phyloP scores from a whole-genome alignment of 2,113 vertebrate genomes.

The Bubo scandiacus region DNA sequence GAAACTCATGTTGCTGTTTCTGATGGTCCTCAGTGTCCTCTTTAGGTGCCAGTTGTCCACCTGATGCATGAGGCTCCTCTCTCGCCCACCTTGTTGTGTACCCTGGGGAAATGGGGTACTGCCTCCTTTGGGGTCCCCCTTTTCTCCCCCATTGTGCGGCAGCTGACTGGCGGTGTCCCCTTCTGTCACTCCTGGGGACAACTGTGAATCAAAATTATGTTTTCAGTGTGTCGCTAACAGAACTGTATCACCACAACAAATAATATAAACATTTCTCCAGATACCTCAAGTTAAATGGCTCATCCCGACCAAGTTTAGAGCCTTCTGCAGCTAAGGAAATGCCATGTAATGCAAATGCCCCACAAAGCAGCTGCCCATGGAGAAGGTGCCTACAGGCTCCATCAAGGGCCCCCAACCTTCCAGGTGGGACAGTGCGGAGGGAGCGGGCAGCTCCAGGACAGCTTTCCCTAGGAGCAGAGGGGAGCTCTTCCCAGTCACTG shows the following conservation, averaged over 20 bases:
- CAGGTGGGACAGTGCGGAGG: rapidly evolving
- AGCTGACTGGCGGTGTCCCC: background rate
- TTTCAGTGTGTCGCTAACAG: background rate
- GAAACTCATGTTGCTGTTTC: background rate
- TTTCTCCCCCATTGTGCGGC: rapidly evolving
- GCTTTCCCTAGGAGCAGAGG: background rate
- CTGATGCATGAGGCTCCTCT: background rate
- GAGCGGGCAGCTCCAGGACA: background rate
- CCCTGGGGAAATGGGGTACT: background rate
- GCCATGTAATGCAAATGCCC: background rate
- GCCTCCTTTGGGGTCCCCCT: background rate
- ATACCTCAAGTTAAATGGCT: background rate
- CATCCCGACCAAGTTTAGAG: background rate
- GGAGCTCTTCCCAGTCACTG: rapidly evolving
- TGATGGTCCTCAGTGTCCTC: background rate
- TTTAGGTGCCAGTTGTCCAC: background rate
- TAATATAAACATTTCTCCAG: background rate
- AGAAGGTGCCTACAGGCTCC: background rate
- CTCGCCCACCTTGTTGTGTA: rapidly evolving
- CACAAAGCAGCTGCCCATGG: background rate
- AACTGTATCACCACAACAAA: background rate
- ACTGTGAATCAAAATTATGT: background rate
- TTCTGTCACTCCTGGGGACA: background rate
- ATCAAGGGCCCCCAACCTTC: rapidly evolving
- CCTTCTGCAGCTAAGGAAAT: background rate